Evolutionary conservation across 2,797 vertebrate species (phyloP).

Genomic region (Cygnus olor): DNA sequence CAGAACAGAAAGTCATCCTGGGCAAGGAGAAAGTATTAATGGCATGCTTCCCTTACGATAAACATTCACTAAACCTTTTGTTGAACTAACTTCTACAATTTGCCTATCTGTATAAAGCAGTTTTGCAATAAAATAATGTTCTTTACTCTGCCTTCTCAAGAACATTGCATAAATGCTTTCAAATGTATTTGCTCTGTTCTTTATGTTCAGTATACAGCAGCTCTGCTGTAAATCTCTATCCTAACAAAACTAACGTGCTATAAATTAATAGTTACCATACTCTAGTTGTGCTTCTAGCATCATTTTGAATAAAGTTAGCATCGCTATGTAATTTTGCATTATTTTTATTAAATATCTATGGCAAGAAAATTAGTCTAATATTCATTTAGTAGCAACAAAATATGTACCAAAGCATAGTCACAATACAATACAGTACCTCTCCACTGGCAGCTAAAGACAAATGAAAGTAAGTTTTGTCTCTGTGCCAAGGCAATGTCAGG

Average conservation of each 20-base stretch:
- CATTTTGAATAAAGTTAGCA: background rate
- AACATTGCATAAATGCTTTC: background rate
- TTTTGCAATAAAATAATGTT: background rate
- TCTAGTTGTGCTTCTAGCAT: background rate
- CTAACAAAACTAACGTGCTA: background rate
- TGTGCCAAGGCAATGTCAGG: background rate
- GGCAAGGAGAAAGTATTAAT: background rate
- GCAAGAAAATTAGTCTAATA: background rate
- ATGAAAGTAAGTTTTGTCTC: background rate
- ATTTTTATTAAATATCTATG: background rate
- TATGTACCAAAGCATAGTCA: background rate
- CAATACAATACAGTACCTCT: background rate
- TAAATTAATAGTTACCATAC: background rate
- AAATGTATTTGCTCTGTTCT: background rate
- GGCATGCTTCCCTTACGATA: background rate
- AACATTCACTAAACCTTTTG: background rate
- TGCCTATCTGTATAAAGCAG: background rate
- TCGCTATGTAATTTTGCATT: background rate
- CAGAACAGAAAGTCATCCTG: background rate
- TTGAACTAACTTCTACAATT: background rate
- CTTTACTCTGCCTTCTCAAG: background rate
- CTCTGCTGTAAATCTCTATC: background rate
- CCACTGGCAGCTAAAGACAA: background rate
- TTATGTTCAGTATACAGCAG: background rate
- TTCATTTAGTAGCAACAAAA: background rate